Evolutionary conservation across 1,140 invertebrate species (phyloP), one percentile per base, ranked within the genome.

Genomic region (Leptopilina boulardi): DNA sequence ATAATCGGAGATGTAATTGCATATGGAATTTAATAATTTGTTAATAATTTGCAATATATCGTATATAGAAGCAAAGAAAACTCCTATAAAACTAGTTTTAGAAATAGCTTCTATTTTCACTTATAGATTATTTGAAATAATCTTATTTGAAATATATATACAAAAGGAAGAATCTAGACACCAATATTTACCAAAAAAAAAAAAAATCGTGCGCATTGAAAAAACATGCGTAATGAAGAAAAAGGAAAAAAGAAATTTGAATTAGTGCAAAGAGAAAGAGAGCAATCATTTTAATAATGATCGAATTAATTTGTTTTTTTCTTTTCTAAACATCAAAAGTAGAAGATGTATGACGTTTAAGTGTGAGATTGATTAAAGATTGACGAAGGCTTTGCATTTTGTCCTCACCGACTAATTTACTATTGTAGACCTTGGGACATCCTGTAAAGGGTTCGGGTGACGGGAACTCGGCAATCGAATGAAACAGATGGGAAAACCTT

Each of bases 351-450:
- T 85, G 79, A 3, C 30, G 75, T 66, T 74, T 83, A 26, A 83
- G 44, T 38, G 72, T 47, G 30, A 80, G 44, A 19, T 70, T n/a
- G 42, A 47, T 56, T 38, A 71, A 74, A 78, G 59, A 44, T 21
- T 47, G 15, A 38, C 66, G 21, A 71, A 80, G 18, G 47, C 26
- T 72, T 44, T 54, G 71, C 23, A 19, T 51, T 42, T 66, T 51
- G 18, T 56, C 80, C 88, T 91, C 85, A 92, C 91, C 91, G 71
- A 90, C 89, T 91, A 66, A 66, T 66, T 90, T 93, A 84, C 92
- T 93, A 84, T 92, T 92, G 87, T 93, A 93, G 74, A 92, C 84
- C 85, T 93, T 93, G 3, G 86, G 74, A 19, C 92, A 88, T 51
- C 88, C 89, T 73, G 84, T 87, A 72, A 91, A 93, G 3, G 88